Base-by-base conservation (phyloP, 2,797 vertebrate species). In the Knipowitschia caucasica region DNA sequence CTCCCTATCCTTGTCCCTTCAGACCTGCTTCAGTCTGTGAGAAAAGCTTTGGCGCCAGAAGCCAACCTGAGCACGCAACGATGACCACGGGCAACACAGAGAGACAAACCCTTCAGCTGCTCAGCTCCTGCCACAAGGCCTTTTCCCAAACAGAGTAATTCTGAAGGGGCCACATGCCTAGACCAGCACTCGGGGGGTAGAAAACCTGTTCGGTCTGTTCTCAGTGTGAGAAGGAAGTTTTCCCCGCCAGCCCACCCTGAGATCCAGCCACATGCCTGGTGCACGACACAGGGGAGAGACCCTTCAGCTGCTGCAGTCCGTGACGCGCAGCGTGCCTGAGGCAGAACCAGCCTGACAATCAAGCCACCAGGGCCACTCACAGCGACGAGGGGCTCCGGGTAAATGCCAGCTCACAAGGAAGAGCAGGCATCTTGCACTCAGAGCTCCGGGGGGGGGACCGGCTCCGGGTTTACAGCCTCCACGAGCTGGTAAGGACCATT, bases 271-370 rank as follows among this genome's bases (percentile, higher is more conserved):
- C 25, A 18, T 46, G 26, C n/a, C 25, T 46, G 26, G 26, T 46
- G 0, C 26, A n/a, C n/a, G n/a, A 47, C 26, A 47, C 27, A 21
- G 27, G n/a, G 5, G 42, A 47, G 27, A 31, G 11, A 20, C 45
- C 45, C 20, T 47, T 47, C 45, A 47, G 45, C 26, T 46, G 44
- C 12, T 11, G n/a, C 44, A 20, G 44, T 17, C 8, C 30, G 44
- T 20, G 44, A 29, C 7, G n/a, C 9, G 30, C 10, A 46, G 25
- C 8, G n/a, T 46, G 27, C 18, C 8, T 29, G 26, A 9, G 15
- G 18, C 25, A 46, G 4, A 45, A 7, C 27, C 25, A 18, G 9
- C 44, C 30, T 9, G 18, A 29, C 17, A 46, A 29, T 4, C 44
- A 46, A n/a, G n/a, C n/a, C n/a, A n/a, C n/a, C 9, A 14, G 8